These are phyloP conservation scores for Meiosimyza platycephala DNA, from an alignment of 2,888 invertebrate species.

Conservation along the genomic window DNA sequence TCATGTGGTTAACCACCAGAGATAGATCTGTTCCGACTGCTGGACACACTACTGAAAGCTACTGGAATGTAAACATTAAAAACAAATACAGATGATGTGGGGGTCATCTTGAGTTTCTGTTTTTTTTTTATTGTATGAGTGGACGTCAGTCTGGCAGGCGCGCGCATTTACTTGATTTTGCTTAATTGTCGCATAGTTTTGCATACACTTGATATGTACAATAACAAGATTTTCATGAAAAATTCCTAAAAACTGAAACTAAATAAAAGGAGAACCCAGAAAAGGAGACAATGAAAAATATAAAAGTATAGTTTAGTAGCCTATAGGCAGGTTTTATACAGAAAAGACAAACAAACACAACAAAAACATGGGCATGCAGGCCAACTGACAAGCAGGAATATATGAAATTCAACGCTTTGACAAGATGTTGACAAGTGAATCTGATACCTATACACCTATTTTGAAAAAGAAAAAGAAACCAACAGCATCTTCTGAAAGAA, in stretches of 20 bases:
- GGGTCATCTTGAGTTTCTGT: background rate
- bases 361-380: background rate
- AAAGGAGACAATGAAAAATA: background rate
- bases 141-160: conserved; percentile 11
- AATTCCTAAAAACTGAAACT: conserved; percentile 10
- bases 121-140: background rate
- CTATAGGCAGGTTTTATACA: background rate
- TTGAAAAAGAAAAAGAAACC: background rate
- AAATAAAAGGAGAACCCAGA: background rate
- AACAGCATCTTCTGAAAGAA: background rate
- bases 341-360: too few relatives aligned
- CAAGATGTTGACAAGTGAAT: conserved; percentile 34
- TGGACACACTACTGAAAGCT: conserved; percentile 1
- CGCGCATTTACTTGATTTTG: conserved; percentile 13
- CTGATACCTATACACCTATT: conserved; percentile 6
- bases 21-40: background rate
- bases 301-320: too few relatives aligned
- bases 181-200: conserved; percentile 35
- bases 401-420: conserved; percentile 36
- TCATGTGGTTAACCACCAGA: conserved; percentile 1
- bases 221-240: conserved; percentile 21
- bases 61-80: background rate
- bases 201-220: conserved; percentile 27
- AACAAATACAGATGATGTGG: background rate
- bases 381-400: conserved; percentile 8